phyloP scores from a whole-genome alignment of 2,888 invertebrate species.

The Amphipoea oculea region DNA sequence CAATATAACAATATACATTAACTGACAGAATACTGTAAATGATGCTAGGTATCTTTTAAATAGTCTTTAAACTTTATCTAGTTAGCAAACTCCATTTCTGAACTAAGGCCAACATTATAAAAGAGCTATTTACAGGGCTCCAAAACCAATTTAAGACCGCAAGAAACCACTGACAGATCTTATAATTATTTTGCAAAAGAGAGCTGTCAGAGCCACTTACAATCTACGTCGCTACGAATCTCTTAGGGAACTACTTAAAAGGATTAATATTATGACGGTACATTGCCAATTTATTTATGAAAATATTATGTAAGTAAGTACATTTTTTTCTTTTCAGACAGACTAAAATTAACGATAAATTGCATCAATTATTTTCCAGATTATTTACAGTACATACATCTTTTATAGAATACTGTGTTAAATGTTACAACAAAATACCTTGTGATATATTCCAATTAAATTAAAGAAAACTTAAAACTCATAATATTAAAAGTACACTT shows the following conservation, averaged over 20 bases:
- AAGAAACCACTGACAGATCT: too few relatives aligned
- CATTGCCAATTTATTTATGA: not conserved
- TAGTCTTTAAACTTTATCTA: not conserved
- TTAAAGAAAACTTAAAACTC: too few relatives aligned
- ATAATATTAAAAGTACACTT: too few relatives aligned
- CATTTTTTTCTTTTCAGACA: too few relatives aligned
- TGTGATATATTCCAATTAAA: too few relatives aligned
- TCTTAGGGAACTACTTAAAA: not conserved
- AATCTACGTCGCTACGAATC: not conserved
- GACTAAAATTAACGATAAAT: too few relatives aligned
- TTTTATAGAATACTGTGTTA: too few relatives aligned
- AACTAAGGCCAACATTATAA: not conserved
- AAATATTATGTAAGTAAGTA: not conserved
- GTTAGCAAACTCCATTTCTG: too few relatives aligned
- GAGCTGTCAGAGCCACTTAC: not conserved
- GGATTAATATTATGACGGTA: not conserved
- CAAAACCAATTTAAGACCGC: not conserved
- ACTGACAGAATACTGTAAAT: not conserved
- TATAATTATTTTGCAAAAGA: not conserved
- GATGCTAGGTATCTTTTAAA: too few relatives aligned
- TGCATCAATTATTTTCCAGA: too few relatives aligned
- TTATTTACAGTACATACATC: too few relatives aligned
- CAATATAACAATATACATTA: not conserved
- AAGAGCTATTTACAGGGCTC: not conserved
- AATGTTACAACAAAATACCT: too few relatives aligned